Evolutionary conservation across 2,797 vertebrate species (phyloP), one percentile per base, ranked within the genome.

Genomic region (Eulemur rubriventer): DNA sequence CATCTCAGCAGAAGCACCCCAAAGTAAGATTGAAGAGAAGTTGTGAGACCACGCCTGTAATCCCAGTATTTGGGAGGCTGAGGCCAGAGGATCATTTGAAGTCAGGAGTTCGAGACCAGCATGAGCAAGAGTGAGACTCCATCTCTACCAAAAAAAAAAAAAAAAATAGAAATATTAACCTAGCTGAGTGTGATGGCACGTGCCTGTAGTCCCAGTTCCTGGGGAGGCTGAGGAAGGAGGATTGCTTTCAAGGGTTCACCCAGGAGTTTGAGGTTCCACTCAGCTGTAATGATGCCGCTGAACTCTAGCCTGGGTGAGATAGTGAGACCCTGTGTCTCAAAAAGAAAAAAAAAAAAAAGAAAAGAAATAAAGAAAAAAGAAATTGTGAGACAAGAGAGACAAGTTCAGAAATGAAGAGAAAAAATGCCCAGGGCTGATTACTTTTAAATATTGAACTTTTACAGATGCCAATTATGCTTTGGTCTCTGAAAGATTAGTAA

Each of bases 401-500:
- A 11, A 35, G 3, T 59, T 87, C 24, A 95, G 59, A 92, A 48
- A 52, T 18, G 9, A 55, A 16, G 69, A 22, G 28, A 8, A 26
- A 9, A 63, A 83, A 38, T 75, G 20, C 20, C 22, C 17, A 63
- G 2, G 73, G 2, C 4, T 35, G 35, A 82, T 63, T 48, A 57
- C 57, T 4, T 76, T 70, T 79, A 91, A 78, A 76, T 82, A 82
- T 30, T 14, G 92, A 91, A 48, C 16, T 94, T 86, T 92, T 75
- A 95, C 65, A 75, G 86, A 41, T 26, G n/a, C 20, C 95, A 95
- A 92, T 46, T 97, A 96, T 94, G 67, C 22, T 70, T 96, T 98
- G 22, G 61, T 96, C 55, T 89, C 93, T 95, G 69, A 95, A 91
- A 95, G 33, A 87, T 81, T 92, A 94, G 69, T 95, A 97, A 96